A percentile compares a stretch with the other conserved stretches of the same genome.
Evolutionary conservation across 2,113 vertebrate species (phyloP).

Genomic region (Hemibagrus wyckioides): DNA sequence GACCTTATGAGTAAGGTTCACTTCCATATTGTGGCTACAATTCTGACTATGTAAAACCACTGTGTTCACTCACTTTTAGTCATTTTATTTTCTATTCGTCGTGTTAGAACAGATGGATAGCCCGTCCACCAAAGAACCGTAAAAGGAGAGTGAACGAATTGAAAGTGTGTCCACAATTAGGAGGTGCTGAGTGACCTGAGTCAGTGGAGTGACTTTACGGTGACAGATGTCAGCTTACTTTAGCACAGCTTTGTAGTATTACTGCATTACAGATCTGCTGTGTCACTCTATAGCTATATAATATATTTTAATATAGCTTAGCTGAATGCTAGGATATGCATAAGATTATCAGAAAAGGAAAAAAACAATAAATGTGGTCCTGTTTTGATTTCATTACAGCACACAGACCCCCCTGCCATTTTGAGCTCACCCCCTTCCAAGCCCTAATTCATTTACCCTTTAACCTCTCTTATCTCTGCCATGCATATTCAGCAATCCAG

Average conservation of each 20-base stretch:
- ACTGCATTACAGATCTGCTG: neutral
- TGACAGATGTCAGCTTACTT: slow-evolving; percentile 35
- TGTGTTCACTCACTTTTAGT: neutral
- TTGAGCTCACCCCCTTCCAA: neutral
- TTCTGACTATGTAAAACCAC: neutral
- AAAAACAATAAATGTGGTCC: neutral
- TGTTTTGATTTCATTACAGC: neutral
- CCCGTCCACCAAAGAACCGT: neutral
- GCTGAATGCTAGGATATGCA: neutral
- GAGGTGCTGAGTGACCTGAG: slow-evolving; percentile 41
- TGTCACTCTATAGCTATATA: neutral
- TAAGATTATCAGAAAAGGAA: neutral
- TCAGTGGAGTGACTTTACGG: neutral
- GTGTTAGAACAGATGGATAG: slow-evolving; percentile 16
- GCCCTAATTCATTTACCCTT: slow-evolving; percentile 23
- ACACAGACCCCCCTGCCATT: neutral
- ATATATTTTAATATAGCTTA: neutral
- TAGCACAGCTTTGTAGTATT: neutral
- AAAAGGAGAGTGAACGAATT: slow-evolving; percentile 14
- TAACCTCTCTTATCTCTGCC: slow-evolving; percentile 44
- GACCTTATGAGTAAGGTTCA: neutral
- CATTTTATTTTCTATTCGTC: neutral
- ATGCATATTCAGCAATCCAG: slow-evolving; percentile 41
- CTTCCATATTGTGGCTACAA: neutral
- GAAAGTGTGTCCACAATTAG: slow-evolving; percentile 39